These are phyloP conservation scores for Drosophila serrata DNA, from an alignment of 1,140 invertebrate genomes.

Conservation along the genomic window DNA sequence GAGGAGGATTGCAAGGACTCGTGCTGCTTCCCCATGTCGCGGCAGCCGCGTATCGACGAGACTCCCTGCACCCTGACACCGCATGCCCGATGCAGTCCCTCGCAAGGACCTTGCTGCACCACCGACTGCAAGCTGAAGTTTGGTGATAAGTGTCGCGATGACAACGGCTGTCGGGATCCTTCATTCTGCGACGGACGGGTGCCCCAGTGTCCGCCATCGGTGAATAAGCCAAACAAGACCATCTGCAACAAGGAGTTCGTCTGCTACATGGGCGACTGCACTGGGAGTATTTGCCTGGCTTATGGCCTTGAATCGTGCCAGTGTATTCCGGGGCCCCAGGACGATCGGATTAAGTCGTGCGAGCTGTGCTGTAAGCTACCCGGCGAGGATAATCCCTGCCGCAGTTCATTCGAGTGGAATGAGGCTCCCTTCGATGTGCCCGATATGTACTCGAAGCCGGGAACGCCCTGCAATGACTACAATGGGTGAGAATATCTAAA, in stretches of 20 bases:
- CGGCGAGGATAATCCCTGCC: conserved; percentile 92
- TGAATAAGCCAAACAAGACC: conserved; percentile 97
- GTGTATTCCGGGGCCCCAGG: conserved; percentile 91
- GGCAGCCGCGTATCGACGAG: conserved; percentile 90
- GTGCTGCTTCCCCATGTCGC: conserved; percentile 96
- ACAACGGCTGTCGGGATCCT: conserved; percentile 96
- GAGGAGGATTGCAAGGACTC: conserved; percentile 96
- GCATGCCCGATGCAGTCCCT: conserved; percentile 84
- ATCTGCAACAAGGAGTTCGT: conserved; percentile 97
- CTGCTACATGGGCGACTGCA: conserved; percentile 98
- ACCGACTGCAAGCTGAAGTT: conserved; percentile 93
- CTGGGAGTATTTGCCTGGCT: conserved; percentile 95
- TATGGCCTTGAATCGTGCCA: conserved; percentile 99
- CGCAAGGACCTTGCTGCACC: conserved; percentile 97
- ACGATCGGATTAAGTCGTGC: conserved; percentile 93
- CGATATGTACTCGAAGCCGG: conserved; percentile 96
- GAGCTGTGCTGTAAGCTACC: conserved; percentile 95
- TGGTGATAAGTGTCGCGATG: conserved; percentile 95
- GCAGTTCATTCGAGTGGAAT: conserved; percentile 97
- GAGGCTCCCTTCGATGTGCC: conserved; percentile 94
- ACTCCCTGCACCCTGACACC: conserved; percentile 94
- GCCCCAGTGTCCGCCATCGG: conserved; percentile 95
- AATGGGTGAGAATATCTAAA: conserved; percentile 88
- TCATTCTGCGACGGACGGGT: conserved; percentile 95
- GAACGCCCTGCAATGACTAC: conserved; percentile 98